Conservation (phyloP, 2,888 invertebrate species). For the Margaritifera margaritifera region DNA sequence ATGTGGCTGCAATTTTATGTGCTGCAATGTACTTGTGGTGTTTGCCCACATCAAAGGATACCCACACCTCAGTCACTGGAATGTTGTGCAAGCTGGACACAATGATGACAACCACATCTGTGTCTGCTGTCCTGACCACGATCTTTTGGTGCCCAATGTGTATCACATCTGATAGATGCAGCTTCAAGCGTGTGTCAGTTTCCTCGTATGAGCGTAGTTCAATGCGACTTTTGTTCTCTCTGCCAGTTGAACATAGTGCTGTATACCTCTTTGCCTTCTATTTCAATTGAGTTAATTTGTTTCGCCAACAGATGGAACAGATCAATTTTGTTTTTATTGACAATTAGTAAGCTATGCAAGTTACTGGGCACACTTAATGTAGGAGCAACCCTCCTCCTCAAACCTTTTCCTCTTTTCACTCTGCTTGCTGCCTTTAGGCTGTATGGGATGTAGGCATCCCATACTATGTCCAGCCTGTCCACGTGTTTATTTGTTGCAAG, state of each 20-base stretch:
- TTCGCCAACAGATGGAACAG: slow-evolving; percentile 6
- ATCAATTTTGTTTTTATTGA: slow-evolving; percentile 27
- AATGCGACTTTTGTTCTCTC: neutral
- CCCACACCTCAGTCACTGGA: slow-evolving; percentile 1
- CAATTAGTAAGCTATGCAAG: slow-evolving; percentile 19
- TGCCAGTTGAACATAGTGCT: neutral
- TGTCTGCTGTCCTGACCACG: slow-evolving; percentile 19
- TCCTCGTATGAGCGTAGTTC: slow-evolving; percentile 24
- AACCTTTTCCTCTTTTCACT: slow-evolving; percentile 29
- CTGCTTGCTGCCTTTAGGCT: slow-evolving; percentile 26
- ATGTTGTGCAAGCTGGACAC: neutral
- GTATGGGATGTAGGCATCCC: slow-evolving; percentile 4
- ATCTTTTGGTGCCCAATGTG: slow-evolving; percentile 1
- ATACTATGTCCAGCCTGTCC: too few relatives aligned
- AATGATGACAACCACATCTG: slow-evolving; percentile 20
- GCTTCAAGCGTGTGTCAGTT: slow-evolving; percentile 20
- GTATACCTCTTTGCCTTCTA: neutral
- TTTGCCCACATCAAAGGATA: slow-evolving; percentile 11
- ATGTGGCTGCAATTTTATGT: slow-evolving; percentile 2
- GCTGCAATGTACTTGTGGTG: neutral
- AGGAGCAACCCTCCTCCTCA: slow-evolving; percentile 14
- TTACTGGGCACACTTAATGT: slow-evolving; percentile 12
- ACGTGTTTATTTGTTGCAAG: too few relatives aligned
- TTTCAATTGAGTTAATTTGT: neutral
- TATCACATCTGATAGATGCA: slow-evolving; percentile 17